Conservation (phyloP, 1,140 invertebrate genomes). For the Hyposmocoma kahamanoa region DNA sequence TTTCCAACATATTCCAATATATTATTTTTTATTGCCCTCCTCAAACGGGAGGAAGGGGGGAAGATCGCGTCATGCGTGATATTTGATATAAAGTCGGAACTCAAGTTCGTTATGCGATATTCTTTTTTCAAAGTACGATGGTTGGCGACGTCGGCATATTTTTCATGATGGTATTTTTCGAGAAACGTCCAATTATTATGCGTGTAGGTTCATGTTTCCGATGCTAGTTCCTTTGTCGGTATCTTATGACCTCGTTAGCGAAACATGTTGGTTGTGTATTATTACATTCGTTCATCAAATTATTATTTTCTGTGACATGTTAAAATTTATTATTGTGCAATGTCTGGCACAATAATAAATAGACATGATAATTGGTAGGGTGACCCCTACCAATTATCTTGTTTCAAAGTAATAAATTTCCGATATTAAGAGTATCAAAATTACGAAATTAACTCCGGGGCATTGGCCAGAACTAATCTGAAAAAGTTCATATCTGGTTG, state of each 20-base stretch:
- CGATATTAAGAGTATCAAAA: too few species aligned
- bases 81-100: conserved; percentile 73
- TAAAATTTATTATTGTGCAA: too few species aligned
- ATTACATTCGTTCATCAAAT: too few species aligned
- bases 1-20: conserved; percentile 76
- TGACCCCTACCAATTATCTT: too few species aligned
- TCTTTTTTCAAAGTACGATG: conserved; percentile 71
- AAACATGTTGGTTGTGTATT: neutral
- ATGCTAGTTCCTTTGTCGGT: conserved; percentile 1
- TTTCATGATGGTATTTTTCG: conserved; percentile 45
- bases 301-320: too few species aligned
- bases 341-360: too few species aligned
- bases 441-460: too few species aligned
- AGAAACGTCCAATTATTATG: neutral
- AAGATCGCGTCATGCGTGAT: conserved; percentile 66
- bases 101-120: conserved; percentile 71
- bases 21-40: conserved; percentile 74
- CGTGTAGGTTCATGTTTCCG: neutral
- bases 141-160: conserved; percentile 33
- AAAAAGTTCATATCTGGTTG: too few species aligned
- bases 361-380: too few species aligned
- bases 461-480: too few species aligned
- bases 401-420: too few species aligned
- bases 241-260: neutral
- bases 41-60: conserved; percentile 31